Evolutionary conservation across 2,888 invertebrate genomes (phyloP).

Genomic region (Cantharis rustica): DNA sequence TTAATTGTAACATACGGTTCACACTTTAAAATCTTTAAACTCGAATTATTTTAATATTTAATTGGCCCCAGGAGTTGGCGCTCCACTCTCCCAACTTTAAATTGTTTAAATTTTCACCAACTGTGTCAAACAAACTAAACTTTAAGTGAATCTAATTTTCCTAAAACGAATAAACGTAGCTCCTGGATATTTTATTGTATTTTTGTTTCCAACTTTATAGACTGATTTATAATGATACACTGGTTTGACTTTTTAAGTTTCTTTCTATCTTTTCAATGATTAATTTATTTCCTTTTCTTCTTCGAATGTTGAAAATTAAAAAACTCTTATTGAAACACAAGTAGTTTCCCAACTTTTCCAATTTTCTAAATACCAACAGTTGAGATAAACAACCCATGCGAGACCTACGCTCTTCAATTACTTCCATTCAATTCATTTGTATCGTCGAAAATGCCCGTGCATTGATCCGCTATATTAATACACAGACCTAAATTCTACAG

Average conservation of each 20-base stretch:
- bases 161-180: neutral
- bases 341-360: neutral
- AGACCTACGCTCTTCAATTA: neutral
- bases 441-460: neutral
- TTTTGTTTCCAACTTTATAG: neutral
- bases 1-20: slow-evolving; percentile 36
- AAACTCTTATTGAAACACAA: neutral
- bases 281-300: neutral
- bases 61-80: neutral
- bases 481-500: too few species aligned
- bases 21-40: slow-evolving; percentile 15
- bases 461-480: too few species aligned
- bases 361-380: neutral
- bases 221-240: slow-evolving; percentile 4
- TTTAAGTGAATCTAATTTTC: neutral
- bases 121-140: neutral
- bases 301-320: neutral
- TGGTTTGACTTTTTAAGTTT: neutral
- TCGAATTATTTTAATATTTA: neutral
- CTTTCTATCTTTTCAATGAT: neutral
- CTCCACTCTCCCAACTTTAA: neutral
- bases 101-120: neutral
- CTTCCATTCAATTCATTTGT: neutral
- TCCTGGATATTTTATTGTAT: neutral
- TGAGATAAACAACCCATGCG: neutral